These are phyloP conservation scores for Diadegma fenestrale DNA, from an alignment of 2,888 invertebrate species.

Conservation along the genomic window DNA sequence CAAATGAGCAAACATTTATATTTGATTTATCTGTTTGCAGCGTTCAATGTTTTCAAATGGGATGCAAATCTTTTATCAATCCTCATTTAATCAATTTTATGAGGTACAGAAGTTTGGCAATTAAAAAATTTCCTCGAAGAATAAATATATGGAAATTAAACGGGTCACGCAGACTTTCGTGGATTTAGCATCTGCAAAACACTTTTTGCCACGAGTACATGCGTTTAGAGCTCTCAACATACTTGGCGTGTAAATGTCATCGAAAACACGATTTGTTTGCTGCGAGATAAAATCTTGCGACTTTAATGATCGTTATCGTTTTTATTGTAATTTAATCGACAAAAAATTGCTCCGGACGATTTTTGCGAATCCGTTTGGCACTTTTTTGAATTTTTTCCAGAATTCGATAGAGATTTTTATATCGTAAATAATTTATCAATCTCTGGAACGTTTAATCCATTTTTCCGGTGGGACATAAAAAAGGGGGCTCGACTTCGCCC, in stretches of 20 bases:
- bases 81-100: constrained; percentile 1
- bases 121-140: background rate
- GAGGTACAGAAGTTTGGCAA: background rate
- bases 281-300: background rate
- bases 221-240: background rate
- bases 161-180: constrained; percentile 1
- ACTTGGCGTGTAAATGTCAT: background rate
- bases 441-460: background rate
- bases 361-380: background rate
- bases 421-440: background rate
- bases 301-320: background rate
- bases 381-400: background rate
- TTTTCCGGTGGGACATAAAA: background rate
- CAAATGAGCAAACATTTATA: constrained; percentile 9
- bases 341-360: background rate
- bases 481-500: background rate
- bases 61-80: constrained; percentile 3
- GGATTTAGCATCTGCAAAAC: background rate
- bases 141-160: background rate
- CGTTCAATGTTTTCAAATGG: background rate
- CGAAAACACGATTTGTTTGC: background rate
- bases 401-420: background rate
- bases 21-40: background rate
- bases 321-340: background rate
- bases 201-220: background rate